Percentiles rank a stretch among this genome's conserved stretches.
These are phyloP conservation scores for Metalampra italica DNA, from an alignment of 2,888 invertebrate species.

Conservation along the genomic window DNA sequence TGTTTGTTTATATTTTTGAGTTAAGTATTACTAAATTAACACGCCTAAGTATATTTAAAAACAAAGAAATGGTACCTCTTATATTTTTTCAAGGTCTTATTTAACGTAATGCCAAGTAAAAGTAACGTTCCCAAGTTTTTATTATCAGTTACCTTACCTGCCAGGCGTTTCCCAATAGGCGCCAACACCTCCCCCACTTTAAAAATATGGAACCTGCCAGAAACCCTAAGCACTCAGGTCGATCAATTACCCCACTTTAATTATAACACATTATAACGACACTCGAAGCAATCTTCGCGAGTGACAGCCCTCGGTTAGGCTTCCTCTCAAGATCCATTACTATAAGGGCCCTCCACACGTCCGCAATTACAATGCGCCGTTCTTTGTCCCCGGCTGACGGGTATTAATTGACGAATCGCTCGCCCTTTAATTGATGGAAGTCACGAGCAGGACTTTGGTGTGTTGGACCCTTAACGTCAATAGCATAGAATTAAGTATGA, in stretches of 20 bases:
- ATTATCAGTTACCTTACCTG: no score
- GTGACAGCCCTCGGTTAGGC: conserved; percentile 14
- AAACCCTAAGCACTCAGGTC: neutral
- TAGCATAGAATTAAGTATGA: neutral
- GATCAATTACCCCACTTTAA: conserved; percentile 6
- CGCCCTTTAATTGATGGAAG: conserved; percentile 24
- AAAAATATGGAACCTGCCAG: neutral
- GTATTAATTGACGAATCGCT: conserved; percentile 56
- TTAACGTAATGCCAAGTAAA: no score
- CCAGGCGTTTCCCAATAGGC: no score
- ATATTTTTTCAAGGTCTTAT: no score
- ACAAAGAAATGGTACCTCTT: no score
- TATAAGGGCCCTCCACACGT: conserved; percentile 43
- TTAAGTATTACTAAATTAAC: no score
- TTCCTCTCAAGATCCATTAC: conserved; percentile 49
- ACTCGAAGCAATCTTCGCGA: conserved; percentile 25
- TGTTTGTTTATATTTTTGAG: no score
- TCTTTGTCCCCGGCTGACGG: conserved; percentile 43
- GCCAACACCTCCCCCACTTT: no score
- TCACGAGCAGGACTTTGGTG: conserved; percentile 1
- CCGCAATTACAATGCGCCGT: conserved; percentile 43
- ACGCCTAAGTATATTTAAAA: no score
- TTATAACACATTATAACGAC: conserved; percentile 20
- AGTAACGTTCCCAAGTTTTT: no score
- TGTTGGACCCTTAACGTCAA: neutral